phyloP scores from a whole-genome alignment of 2,888 invertebrate species.

The Dynastes grantii region DNA sequence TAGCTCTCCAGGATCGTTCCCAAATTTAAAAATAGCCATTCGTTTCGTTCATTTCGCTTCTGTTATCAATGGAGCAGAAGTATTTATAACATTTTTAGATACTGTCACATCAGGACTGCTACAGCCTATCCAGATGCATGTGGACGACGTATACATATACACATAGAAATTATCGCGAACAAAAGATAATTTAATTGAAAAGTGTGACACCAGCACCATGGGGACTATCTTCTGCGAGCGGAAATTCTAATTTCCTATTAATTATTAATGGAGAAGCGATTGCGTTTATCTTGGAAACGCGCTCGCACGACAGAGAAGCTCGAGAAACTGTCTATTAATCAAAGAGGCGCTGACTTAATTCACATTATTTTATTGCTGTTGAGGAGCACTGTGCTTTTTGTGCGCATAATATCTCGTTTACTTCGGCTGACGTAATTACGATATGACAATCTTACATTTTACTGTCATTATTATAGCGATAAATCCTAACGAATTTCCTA shows the following conservation, averaged over 20 bases:
- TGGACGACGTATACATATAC: not conserved
- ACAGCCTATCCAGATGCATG: too few species aligned
- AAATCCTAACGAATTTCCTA: too few species aligned
- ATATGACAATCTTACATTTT: not conserved
- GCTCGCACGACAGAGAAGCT: not conserved
- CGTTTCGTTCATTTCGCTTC: not conserved
- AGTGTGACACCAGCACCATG: conserved; percentile 36
- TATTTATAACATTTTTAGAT: conserved; percentile 35
- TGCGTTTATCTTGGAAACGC: conserved; percentile 36
- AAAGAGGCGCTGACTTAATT: conserved; percentile 15
- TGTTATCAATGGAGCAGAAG: conserved; percentile 30
- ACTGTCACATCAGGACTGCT: not conserved
- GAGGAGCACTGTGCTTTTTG: not conserved
- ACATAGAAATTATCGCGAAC: conserved; percentile 37
- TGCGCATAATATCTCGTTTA: not conserved
- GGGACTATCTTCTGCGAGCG: conserved; percentile 21
- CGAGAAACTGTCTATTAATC: conserved; percentile 37
- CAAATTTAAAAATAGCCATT: too few species aligned
- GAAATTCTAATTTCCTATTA: conserved; percentile 47
- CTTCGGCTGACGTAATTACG: not conserved
- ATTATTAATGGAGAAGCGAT: conserved; percentile 47
- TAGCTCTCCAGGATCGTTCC: too few species aligned
- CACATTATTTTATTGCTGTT: conserved; percentile 20
- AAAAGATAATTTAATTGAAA: conserved; percentile 47
- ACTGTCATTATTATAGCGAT: too few species aligned